Conservation (phyloP, 2,888 invertebrate species). For the Eupithecia dodoneata region DNA sequence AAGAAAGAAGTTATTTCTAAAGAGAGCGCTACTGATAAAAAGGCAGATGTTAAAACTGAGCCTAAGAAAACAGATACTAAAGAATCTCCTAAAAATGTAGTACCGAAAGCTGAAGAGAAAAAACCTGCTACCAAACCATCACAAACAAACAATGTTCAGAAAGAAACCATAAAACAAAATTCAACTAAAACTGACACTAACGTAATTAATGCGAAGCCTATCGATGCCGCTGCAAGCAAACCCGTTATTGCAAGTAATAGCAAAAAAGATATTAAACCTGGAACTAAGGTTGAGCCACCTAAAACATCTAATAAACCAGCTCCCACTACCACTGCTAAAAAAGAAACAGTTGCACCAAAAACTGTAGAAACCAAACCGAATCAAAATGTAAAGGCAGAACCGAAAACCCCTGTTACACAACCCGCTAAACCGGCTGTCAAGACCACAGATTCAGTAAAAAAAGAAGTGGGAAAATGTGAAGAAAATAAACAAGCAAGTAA, state of each 20-base stretch:
- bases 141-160: neutral
- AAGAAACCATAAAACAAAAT: neutral
- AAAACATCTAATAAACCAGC: conserved; percentile 13
- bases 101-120: conserved; percentile 3
- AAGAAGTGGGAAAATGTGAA: conserved; percentile 9
- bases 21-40: neutral
- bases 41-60: conserved; percentile 6
- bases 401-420: neutral
- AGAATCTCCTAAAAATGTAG: conserved; percentile 16
- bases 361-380: neutral
- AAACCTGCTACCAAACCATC: conserved; percentile 11
- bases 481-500: conserved; percentile 6
- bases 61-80: conserved; percentile 1
- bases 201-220: neutral
- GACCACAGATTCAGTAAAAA: neutral
- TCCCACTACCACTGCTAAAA: conserved; percentile 2
- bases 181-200: neutral
- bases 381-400: neutral
- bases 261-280: conserved; percentile 4
- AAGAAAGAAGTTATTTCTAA: conserved; percentile 1
- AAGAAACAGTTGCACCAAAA: conserved; percentile 7
- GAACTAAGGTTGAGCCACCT: neutral
- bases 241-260: neutral
- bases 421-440: neutral
- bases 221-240: neutral